These are phyloP conservation scores for Strongylocentrotus purpuratus DNA, from an alignment of 35 echinoderm and acorn worm species.

Conservation along the genomic window DNA sequence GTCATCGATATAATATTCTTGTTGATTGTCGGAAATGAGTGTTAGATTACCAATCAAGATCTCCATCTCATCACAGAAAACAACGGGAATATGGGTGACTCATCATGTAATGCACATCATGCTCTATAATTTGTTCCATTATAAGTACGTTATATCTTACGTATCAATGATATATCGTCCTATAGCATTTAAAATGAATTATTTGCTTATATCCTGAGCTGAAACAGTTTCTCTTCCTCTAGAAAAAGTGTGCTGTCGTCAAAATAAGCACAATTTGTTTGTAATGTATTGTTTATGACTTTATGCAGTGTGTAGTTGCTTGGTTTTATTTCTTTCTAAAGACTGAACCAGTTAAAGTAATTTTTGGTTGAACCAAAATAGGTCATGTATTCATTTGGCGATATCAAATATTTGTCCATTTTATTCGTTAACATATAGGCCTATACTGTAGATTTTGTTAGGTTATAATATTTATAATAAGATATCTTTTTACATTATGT, in stretches of 20 bases:
- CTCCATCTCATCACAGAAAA: not conserved
- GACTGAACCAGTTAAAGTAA: too few species aligned
- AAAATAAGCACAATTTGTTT: not conserved
- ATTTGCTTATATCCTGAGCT: not conserved
- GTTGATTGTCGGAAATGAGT: not conserved
- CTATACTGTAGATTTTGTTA: too few species aligned
- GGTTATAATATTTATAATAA: too few species aligned
- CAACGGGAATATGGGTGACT: not conserved
- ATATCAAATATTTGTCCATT: too few species aligned
- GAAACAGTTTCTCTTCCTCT: not conserved
- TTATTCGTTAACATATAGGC: too few species aligned
- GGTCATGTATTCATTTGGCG: too few species aligned
- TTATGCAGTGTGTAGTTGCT: too few species aligned
- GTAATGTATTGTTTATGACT: not conserved
- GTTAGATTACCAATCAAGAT: not conserved
- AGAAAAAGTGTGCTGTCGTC: not conserved
- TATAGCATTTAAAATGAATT: too few species aligned
- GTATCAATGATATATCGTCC: not conserved
- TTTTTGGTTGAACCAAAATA: too few species aligned
- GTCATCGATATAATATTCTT: not conserved
- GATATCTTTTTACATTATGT: too few species aligned
- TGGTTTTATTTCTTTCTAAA: too few species aligned
- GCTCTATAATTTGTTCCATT: not conserved
- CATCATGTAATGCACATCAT: not conserved
- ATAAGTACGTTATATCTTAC: not conserved